Evolutionary conservation across 2,797 vertebrate genomes (phyloP), one percentile per base, ranked within the genome.

Genomic region (Bradypus variegatus): DNA sequence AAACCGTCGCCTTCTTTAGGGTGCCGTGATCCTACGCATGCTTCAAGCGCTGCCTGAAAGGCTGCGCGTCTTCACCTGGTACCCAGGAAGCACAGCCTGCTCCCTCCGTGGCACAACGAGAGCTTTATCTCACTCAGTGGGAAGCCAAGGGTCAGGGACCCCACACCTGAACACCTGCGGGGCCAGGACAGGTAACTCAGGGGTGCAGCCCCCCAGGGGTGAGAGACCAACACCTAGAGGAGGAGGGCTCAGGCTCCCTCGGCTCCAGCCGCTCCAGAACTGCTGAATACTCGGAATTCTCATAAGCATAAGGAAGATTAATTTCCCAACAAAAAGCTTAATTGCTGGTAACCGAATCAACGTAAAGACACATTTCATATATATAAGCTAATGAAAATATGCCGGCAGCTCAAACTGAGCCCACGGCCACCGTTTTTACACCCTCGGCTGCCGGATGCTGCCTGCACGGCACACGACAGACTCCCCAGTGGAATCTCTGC

Each of bases 71-170:
- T 31, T 9, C 7, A 14, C 12, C 27, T 31, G 53, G 31, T 15
- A 29, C n/a, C 8, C 19, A 27, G 36, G 14, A n/a, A 10, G 70
- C 25, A 27, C 18, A 5, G 11, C 8, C 14, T 4, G 33, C 16
- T 6, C n/a, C 7, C 1, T 36, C 13, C 31, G 19, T 14, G 8
- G 29, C 31, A 15, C 29, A 2, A 29, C 0, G 7, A 16, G 16
- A 6, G 0, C 8, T 9, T 8, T 31, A 1, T 21, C 45, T 77
- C 13, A 3, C 5, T 6, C 76, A 25, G 0, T 2, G 1, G 0
- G 67, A 53, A n/a, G 38, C 88, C 1, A 6, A 3, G n/a, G 9
- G 29, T 21, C n/a, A 27, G 53, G 25, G 62, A 5, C 25, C 38
- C 72, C n/a, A n/a, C 31, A 9, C 29, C 31, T 12, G 2, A 41